These are phyloP conservation scores for Pseudomyrmex flavicornis DNA, from an alignment of 1,140 invertebrate species.

Conservation along the genomic window DNA sequence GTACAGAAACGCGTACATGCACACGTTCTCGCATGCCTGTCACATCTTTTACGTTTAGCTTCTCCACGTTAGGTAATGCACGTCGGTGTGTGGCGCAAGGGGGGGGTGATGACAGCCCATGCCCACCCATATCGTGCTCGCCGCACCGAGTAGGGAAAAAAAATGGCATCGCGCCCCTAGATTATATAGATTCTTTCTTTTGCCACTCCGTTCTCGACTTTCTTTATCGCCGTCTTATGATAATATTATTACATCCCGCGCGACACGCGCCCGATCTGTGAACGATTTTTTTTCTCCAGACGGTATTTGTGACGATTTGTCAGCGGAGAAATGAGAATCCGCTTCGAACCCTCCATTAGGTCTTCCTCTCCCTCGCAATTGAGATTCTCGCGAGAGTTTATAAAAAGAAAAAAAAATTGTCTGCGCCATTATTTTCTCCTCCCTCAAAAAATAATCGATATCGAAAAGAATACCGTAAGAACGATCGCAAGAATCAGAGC, in stretches of 20 bases:
- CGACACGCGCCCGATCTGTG: slow-evolving; percentile 27
- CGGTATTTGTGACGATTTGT: background rate
- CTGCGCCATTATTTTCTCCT: too few species aligned
- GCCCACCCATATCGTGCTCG: slow-evolving; percentile 69
- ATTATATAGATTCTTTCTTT: slow-evolving; percentile 73
- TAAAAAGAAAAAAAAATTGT: too few species aligned
- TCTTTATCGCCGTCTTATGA: slow-evolving; percentile 70
- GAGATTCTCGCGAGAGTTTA: too few species aligned
- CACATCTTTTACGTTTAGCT: slow-evolving; percentile 64
- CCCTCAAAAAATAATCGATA: too few species aligned
- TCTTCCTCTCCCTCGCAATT: too few species aligned
- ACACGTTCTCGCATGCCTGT: slow-evolving; percentile 3
- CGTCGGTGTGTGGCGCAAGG: slow-evolving; percentile 26
- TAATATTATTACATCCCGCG: slow-evolving; percentile 68
- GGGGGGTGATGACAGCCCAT: slow-evolving; percentile 49
- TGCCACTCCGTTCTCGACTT: slow-evolving; percentile 57
- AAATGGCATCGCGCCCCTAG: slow-evolving; percentile 64
- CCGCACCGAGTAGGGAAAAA: slow-evolving; percentile 34
- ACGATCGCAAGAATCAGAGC: background rate
- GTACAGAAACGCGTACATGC: background rate
- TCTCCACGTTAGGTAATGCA: slow-evolving; percentile 59
- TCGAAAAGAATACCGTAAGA: slow-evolving; percentile 1
- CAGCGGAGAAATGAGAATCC: too few species aligned
- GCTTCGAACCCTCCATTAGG: too few species aligned
- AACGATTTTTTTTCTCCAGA: slow-evolving; percentile 5